Conservation (phyloP, 2,113 vertebrate genomes). For the Brevimyrus niger region DNA sequence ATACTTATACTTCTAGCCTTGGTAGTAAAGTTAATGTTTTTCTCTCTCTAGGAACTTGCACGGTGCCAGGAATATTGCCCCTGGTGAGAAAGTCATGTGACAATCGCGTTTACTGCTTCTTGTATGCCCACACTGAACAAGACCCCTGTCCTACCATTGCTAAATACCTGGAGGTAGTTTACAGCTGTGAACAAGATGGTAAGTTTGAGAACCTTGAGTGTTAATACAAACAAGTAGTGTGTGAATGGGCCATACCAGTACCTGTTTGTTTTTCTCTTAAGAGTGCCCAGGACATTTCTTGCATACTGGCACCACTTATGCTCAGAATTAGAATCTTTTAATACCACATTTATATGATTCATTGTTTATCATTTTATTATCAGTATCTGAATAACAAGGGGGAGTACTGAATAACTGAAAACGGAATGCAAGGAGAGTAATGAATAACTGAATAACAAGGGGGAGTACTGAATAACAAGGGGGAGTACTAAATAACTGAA, state of each 20-base stretch:
- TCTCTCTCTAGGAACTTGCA: conserved; percentile 45
- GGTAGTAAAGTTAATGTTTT: neutral
- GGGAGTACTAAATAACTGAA: no score
- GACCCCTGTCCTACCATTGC: conserved; percentile 56
- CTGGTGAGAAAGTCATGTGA: conserved; percentile 49
- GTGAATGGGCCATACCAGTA: neutral
- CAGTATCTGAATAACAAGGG: neutral
- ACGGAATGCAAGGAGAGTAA: no score
- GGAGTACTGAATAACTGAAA: neutral
- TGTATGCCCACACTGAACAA: conserved; percentile 33
- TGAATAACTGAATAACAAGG: no score
- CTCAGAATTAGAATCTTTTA: neutral
- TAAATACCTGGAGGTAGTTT: conserved; percentile 62
- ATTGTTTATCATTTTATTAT: neutral
- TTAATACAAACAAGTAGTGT: neutral
- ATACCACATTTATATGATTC: neutral
- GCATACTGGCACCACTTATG: neutral
- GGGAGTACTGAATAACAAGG: no score
- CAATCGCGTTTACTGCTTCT: conserved; percentile 51
- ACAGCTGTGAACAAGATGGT: conserved; percentile 65
- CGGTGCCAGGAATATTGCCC: conserved; percentile 45
- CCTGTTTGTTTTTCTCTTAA: neutral
- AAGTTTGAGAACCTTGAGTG: neutral
- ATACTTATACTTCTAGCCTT: neutral
- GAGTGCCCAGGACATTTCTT: neutral